phyloP scores from a whole-genome alignment of 1,140 invertebrate species.

The Tachypleus tridentatus region DNA sequence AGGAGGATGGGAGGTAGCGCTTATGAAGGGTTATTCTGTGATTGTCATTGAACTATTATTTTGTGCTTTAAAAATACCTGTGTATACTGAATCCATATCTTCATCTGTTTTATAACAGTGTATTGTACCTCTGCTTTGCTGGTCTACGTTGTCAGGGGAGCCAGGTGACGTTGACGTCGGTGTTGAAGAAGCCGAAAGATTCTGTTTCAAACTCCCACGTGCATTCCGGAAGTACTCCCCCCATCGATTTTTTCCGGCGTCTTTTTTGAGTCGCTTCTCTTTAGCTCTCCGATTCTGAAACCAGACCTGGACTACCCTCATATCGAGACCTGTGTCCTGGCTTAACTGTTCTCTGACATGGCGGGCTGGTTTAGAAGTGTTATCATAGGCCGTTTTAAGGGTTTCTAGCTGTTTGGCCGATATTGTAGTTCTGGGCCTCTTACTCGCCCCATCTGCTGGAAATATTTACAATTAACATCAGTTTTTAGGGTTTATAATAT shows the following conservation, averaged over 20 bases:
- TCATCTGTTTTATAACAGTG: neutral
- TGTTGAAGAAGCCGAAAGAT: neutral
- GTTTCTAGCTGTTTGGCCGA: slow-evolving; percentile 97
- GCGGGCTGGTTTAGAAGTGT: slow-evolving; percentile 93
- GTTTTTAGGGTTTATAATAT: too few relatives aligned
- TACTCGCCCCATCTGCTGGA: slow-evolving; percentile 71
- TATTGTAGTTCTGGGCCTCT: slow-evolving; percentile 94
- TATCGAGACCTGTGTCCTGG: slow-evolving; percentile 89
- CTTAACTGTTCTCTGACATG: slow-evolving; percentile 95
- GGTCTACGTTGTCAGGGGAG: neutral
- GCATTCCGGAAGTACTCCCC: slow-evolving; percentile 88
- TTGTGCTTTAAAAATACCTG: neutral
- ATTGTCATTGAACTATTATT: too few relatives aligned
- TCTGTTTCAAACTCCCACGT: slow-evolving; percentile 31
- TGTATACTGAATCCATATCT: slow-evolving; percentile 1
- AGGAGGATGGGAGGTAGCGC: too few relatives aligned
- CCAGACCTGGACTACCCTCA: slow-evolving; percentile 78
- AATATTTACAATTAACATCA: too few relatives aligned
- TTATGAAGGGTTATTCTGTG: too few relatives aligned
- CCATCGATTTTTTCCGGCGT: slow-evolving; percentile 91
- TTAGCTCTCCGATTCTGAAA: slow-evolving; percentile 79
- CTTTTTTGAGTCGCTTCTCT: slow-evolving; percentile 97
- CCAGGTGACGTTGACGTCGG: neutral
- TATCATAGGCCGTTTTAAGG: slow-evolving; percentile 92
- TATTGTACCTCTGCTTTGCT: neutral